Evolutionary conservation across 2,113 vertebrate species (phyloP).

Genomic region (Tapirus terrestris): DNA sequence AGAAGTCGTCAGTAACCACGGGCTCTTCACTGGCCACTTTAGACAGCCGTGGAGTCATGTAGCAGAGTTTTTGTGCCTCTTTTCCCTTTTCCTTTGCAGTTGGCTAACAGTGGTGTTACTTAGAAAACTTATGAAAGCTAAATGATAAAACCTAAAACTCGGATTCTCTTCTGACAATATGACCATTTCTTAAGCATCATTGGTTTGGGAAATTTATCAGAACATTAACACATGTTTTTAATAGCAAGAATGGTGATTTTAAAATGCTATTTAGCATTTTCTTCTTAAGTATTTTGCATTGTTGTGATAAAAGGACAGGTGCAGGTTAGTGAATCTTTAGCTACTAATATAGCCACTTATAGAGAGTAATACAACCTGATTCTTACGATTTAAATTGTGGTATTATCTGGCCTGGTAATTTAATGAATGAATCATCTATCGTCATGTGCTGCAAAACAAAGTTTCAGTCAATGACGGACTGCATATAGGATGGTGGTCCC

Average conservation of each 20-base stretch:
- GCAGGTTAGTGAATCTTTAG: background rate
- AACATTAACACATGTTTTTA: conserved; percentile 5
- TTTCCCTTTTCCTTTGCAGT: background rate
- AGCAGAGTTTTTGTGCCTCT: background rate
- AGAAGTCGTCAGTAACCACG: background rate
- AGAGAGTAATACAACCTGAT: background rate
- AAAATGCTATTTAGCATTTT: conserved; percentile 53
- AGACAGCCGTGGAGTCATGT: conserved; percentile 37
- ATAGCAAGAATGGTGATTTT: conserved; percentile 26
- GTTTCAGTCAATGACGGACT: no score
- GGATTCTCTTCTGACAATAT: background rate
- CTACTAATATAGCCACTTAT: conserved; percentile 16
- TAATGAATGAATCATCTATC: background rate
- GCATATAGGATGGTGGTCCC: no score
- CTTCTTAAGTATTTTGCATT: background rate
- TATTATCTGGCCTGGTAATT: conserved; percentile 11
- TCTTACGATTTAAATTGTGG: conserved; percentile 28
- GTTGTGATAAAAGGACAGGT: conserved; percentile 5
- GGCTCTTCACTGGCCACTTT: background rate
- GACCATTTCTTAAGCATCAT: background rate
- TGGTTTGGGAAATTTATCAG: conserved; percentile 35
- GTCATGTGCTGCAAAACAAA: no score
- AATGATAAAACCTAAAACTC: background rate
- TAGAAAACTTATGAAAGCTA: conserved; percentile 16
- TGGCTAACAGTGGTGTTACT: conserved; percentile 44